A percentile compares a stretch with the other conserved stretches of the same genome.
Evolutionary conservation across 2,888 invertebrate species (phyloP).

Genomic region (Syrista parreyssii): DNA sequence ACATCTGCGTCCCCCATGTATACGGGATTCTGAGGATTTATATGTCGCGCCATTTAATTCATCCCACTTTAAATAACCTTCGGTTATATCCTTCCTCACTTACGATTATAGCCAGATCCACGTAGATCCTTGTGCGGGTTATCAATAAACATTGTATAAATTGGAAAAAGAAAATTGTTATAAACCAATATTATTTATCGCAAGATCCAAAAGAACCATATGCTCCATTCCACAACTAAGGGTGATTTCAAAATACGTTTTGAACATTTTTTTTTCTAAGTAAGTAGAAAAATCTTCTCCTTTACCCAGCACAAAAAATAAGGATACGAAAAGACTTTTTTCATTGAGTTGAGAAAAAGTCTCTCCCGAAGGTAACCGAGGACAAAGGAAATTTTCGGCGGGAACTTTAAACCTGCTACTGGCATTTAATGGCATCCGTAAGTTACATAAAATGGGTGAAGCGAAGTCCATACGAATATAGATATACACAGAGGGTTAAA

Average conservation of each 20-base stretch:
- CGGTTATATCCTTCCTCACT: conserved; percentile 31
- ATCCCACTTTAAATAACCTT: conserved; percentile 37
- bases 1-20: conserved; percentile 48
- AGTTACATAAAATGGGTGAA: conserved; percentile 37
- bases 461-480: neutral
- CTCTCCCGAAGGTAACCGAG: conserved; percentile 28
- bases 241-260: too few species aligned
- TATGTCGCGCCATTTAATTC: conserved; percentile 40
- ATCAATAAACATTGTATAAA: neutral
- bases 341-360: neutral
- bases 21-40: conserved; percentile 38
- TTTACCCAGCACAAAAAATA: too few species aligned
- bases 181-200: neutral
- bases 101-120: neutral
- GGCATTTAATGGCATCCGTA: conserved; percentile 51
- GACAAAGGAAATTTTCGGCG: conserved; percentile 37
- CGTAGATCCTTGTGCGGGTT: neutral
- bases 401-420: conserved; percentile 46
- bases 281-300: too few species aligned
- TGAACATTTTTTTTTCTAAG: too few species aligned
- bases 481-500: neutral
- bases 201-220: neutral
- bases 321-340: neutral
- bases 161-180: neutral
- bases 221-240: too few species aligned